Evolutionary conservation across 2,113 vertebrate species (phyloP).

Genomic region (Anolis sagrei): DNA sequence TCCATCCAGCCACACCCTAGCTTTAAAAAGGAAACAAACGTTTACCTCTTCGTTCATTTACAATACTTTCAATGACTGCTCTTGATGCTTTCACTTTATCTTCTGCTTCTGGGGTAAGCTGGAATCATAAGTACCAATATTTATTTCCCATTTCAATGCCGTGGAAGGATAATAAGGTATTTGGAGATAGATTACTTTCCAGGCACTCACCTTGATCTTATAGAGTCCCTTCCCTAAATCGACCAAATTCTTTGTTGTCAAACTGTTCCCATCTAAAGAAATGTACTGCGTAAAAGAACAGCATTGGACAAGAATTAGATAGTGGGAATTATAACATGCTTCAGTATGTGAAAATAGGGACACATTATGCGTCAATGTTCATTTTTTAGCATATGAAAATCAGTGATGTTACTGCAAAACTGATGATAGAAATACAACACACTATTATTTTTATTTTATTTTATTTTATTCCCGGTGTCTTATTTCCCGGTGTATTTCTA

Average conservation of each 20-base stretch:
- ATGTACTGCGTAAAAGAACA: conserved; percentile 80
- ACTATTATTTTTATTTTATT: too few relatives aligned
- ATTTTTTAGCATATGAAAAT: background rate
- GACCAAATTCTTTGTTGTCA: conserved; percentile 90
- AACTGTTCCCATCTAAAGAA: conserved; percentile 88
- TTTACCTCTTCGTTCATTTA: conserved; percentile 91
- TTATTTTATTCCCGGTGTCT: too few relatives aligned
- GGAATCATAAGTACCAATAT: conserved; percentile 41
- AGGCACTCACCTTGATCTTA: conserved; percentile 92
- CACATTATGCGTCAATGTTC: background rate
- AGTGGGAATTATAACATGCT: background rate
- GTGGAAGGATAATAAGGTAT: background rate
- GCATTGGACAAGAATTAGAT: conserved; percentile 22
- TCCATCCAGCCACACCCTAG: background rate
- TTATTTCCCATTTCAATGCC: background rate
- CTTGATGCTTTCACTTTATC: conserved; percentile 87
- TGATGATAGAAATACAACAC: background rate
- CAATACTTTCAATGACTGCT: conserved; percentile 93
- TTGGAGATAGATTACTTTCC: accelerated
- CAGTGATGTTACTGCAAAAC: background rate
- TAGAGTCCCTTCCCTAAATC: conserved; percentile 89
- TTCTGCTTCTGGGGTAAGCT: conserved; percentile 89
- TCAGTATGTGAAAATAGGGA: background rate
- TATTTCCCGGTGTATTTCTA: too few relatives aligned
- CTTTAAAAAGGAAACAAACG: conserved; percentile 10